Base-by-base conservation (phyloP, 2,888 invertebrate species). In the Argyresthia goedartella region DNA sequence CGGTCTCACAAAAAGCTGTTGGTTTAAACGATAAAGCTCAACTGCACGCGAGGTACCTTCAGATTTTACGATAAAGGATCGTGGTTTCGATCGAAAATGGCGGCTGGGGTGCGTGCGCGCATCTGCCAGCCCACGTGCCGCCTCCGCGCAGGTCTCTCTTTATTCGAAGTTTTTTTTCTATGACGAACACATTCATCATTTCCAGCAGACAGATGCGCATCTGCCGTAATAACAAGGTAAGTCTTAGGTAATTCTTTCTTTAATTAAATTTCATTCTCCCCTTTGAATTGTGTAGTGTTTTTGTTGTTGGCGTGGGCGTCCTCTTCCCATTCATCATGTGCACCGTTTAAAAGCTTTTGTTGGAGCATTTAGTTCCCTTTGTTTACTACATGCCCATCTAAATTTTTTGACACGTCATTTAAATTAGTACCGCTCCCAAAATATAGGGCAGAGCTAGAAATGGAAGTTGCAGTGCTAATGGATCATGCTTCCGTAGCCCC, bases 101-200 rank as follows among this genome's bases (percentile, higher is more conserved):
- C 60, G 66, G 66, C 64, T 63, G 59, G 67, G 78, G 73, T 74
- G 79, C 74, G 74, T 73, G 57, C 60, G 74, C 78, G 73, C 85
- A 85, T 85, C 82, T 86, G 84, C 74, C 84, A 58, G 62, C 85
- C 85, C 85, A 86, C 85, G 85, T 86, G 85, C 81, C 78, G 66
- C 76, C 75, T 61, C 68, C 79, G 73, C 74, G 74, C 75, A 73
- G 71, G 71, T 73, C 76, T 78, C 64, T 72, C 76, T 76, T 81
- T 76, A 67, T 33, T 8, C 13, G 14, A 33, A 39, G 15, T 36
- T 48, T 36, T 36, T 36, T 78, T 75, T 73, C 66, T 69, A 69
- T 66, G 56, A 64, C 67, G 62, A 69, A 70, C 64, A 65, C 79
- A 81, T 82, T 79, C 70, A 81, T 82, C 81, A 81, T 80, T 69